Percentiles rank a stretch among this genome's conserved stretches.
These are phyloP conservation scores for Orchesella cincta DNA, from an alignment of 1,140 invertebrate species.

Conservation along the genomic window DNA sequence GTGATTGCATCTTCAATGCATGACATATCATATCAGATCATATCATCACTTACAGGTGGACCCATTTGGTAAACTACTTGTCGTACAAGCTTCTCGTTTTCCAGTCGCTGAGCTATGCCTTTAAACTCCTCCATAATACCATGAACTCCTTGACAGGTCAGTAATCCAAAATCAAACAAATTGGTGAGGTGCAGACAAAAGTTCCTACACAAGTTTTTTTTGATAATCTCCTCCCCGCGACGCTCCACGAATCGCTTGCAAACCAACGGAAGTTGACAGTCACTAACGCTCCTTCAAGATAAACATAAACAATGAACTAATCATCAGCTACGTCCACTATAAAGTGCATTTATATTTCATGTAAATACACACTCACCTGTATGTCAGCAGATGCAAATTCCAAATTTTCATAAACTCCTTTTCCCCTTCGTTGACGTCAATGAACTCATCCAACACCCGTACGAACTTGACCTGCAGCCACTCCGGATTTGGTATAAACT, in stretches of 20 bases:
- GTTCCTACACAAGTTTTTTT: slow-evolving; percentile 88
- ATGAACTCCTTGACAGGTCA: slow-evolving; percentile 83
- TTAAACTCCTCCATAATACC: too few species aligned
- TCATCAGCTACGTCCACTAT: neutral
- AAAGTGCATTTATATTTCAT: neutral
- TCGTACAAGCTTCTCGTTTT: too few species aligned
- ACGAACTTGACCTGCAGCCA: slow-evolving; percentile 92
- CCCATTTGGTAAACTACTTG: too few species aligned
- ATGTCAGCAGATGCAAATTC: slow-evolving; percentile 95
- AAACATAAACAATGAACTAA: slow-evolving; percentile 10
- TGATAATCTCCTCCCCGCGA: slow-evolving; percentile 78
- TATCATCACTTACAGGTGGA: too few species aligned
- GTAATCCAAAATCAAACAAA: slow-evolving; percentile 89
- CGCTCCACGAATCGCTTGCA: slow-evolving; percentile 88
- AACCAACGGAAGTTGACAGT: slow-evolving; percentile 88
- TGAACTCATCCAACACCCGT: slow-evolving; percentile 98
- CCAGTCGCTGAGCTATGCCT: too few species aligned
- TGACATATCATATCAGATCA: too few species aligned
- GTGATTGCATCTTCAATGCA: too few species aligned
- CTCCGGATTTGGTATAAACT: slow-evolving; percentile 86
- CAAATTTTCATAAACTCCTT: slow-evolving; percentile 99
- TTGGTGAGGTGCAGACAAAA: slow-evolving; percentile 89
- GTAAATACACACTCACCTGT: slow-evolving; percentile 60
- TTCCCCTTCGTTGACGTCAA: slow-evolving; percentile 97
- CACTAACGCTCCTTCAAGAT: slow-evolving; percentile 71